Percentiles rank a stretch among this genome's conserved stretches.
phyloP scores from a whole-genome alignment of 2,797 vertebrate species.

The Ceryle rudis region DNA sequence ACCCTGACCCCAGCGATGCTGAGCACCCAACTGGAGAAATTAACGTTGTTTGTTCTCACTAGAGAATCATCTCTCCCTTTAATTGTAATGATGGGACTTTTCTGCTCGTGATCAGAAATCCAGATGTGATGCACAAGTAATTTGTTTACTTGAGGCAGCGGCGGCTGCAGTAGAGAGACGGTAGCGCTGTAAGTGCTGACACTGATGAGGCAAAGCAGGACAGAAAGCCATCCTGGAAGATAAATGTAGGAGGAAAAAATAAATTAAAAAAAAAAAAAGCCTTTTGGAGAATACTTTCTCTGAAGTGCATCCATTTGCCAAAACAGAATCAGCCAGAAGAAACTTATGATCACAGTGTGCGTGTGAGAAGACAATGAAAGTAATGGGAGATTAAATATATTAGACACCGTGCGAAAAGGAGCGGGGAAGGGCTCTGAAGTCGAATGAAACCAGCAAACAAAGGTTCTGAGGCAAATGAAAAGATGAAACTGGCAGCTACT shows the following conservation, averaged over 20 bases:
- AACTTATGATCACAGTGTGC: background rate
- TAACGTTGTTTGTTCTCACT: too few relatives aligned
- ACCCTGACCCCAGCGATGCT: background rate
- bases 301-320: background rate
- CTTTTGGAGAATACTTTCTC: background rate
- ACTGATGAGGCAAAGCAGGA: background rate
- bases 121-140: background rate
- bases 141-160: background rate
- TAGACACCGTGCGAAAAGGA: rapidly evolving
- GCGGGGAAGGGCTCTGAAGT: background rate
- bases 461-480: background rate
- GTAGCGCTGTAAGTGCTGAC: background rate
- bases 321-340: background rate
- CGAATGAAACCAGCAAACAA: background rate
- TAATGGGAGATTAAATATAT: background rate
- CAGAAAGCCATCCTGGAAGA: background rate
- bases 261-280: background rate
- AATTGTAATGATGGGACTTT: background rate
- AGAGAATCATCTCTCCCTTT: background rate
- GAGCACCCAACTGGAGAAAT: background rate
- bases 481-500: background rate
- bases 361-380: background rate
- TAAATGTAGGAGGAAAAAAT: background rate
- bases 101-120: rapidly evolving
- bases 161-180: background rate